Evolutionary conservation across 1,140 invertebrate species (phyloP).

Genomic region (Trypoxylus dichotomus): DNA sequence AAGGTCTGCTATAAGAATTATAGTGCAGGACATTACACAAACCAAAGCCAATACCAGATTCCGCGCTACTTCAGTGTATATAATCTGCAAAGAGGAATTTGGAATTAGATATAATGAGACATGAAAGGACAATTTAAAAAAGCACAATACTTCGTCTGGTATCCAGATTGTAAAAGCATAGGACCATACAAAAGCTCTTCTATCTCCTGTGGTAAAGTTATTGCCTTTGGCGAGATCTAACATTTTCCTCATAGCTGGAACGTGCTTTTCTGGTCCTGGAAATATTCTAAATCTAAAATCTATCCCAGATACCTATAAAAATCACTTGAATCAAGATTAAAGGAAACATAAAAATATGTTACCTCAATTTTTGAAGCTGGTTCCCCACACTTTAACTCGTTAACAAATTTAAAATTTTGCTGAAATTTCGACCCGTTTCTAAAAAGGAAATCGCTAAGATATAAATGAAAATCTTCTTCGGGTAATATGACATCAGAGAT

Average conservation of each 20-base stretch:
- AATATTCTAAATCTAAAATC: slow-evolving; percentile 66
- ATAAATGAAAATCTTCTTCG: slow-evolving; percentile 60
- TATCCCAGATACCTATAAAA: slow-evolving; percentile 58
- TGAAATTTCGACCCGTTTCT: slow-evolving; percentile 69
- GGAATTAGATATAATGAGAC: too few species aligned
- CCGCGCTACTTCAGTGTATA: slow-evolving; percentile 72
- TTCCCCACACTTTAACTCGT: slow-evolving; percentile 63
- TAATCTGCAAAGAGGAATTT: slow-evolving; percentile 54
- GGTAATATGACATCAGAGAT: slow-evolving; percentile 56
- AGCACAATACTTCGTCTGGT: slow-evolving; percentile 66
- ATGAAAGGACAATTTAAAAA: slow-evolving; percentile 13
- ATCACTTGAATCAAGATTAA: background rate
- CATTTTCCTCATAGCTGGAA: slow-evolving; percentile 72
- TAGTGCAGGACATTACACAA: slow-evolving; percentile 80
- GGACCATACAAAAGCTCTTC: slow-evolving; percentile 68
- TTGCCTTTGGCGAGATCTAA: slow-evolving; percentile 59
- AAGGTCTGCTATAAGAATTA: slow-evolving; percentile 78
- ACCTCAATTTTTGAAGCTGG: slow-evolving; percentile 60
- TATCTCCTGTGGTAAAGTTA: slow-evolving; percentile 62
- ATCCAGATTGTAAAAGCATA: slow-evolving; percentile 74
- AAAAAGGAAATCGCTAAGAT: slow-evolving; percentile 71
- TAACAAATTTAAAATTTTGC: slow-evolving; percentile 66
- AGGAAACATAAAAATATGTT: background rate
- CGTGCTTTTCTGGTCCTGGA: slow-evolving; percentile 64
- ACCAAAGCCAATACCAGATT: slow-evolving; percentile 78